Percentiles rank a stretch among this genome's conserved stretches.
Conservation (phyloP, 1,140 invertebrate genomes). For the Epicauta chinensis region DNA sequence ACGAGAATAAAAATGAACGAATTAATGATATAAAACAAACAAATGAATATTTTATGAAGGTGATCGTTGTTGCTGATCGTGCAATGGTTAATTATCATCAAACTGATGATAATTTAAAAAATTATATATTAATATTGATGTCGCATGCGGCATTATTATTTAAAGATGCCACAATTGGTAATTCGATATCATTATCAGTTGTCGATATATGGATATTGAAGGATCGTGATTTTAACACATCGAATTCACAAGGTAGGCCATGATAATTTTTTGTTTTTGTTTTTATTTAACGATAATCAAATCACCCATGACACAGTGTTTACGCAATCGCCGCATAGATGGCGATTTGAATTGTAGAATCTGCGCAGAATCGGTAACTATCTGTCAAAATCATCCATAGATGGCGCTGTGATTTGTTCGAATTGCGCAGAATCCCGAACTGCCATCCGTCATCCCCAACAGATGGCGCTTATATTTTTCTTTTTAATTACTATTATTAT, state of each 20-base stretch:
- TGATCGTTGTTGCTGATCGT: slow-evolving; percentile 71
- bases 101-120: slow-evolving; percentile 46
- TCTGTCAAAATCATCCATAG: too few species aligned
- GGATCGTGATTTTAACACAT: slow-evolving; percentile 38
- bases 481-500: too few species aligned
- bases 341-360: too few species aligned
- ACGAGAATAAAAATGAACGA: slow-evolving; percentile 30
- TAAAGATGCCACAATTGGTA: slow-evolving; percentile 74
- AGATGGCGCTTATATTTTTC: too few species aligned
- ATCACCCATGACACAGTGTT: too few species aligned
- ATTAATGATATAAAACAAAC: slow-evolving; percentile 15
- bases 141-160: slow-evolving; percentile 73
- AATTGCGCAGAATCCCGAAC: too few species aligned
- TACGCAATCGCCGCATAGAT: too few species aligned
- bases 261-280: neutral
- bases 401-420: too few species aligned
- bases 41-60: slow-evolving; percentile 63
- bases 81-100: slow-evolving; percentile 72
- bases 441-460: too few species aligned
- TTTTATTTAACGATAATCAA: too few species aligned
- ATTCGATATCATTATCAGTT: slow-evolving; percentile 70
- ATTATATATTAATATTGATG: slow-evolving; percentile 76
- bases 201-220: slow-evolving; percentile 59
- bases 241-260: slow-evolving; percentile 27
- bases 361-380: too few species aligned